Base-by-base conservation (phyloP, 2,797 vertebrate species). In the Lagorchestes hirsutus region DNA sequence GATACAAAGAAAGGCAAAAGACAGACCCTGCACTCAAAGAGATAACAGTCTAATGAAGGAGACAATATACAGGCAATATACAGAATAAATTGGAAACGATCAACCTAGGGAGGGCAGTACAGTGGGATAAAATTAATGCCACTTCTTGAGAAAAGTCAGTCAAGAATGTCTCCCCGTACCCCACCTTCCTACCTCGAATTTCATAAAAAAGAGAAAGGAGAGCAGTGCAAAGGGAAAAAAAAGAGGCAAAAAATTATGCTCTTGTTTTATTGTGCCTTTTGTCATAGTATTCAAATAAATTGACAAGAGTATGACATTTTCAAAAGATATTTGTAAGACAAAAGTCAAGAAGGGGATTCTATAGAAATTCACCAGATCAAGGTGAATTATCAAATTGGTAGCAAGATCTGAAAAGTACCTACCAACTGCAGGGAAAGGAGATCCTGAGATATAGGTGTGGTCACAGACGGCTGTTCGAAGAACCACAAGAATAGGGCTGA, bases 391-490 rank as follows among this genome's bases (percentile, higher is more conserved):
- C 59, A n/a, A 95, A 52, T 27, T 92, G 93, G 91, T 40, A 95
- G 67, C 31, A 96, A 95, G 95, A 94, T 50, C 90, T 96, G 16
- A 59, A 58, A 57, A 93, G 55, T 96, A 56, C 67, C 59, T 94
- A 97, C 92, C 82, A 94, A 97, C 11, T 54, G 94, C 94, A 95
- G 92, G 95, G 92, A 91, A 92, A 96, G 95, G 92, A 67, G 92
- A 97, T 96, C 94, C 54, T 62, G 94, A 91, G 55, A 92, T 54
- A 54, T 93, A 96, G 55, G 54, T 96, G 93, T 96, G 96, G 95
- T 95, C 95, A 40, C 58, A 57, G 93, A 27, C 40, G n/a, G 74
- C 93, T 94, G 58, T 94, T 95, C 16, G 95, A 92, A 95, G 93
- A 91, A 91, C 46, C 46, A 92, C 94, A 96, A 74, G 95, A 62